phyloP scores from a whole-genome alignment of 2,113 vertebrate genomes.

The Grallaria varia region DNA sequence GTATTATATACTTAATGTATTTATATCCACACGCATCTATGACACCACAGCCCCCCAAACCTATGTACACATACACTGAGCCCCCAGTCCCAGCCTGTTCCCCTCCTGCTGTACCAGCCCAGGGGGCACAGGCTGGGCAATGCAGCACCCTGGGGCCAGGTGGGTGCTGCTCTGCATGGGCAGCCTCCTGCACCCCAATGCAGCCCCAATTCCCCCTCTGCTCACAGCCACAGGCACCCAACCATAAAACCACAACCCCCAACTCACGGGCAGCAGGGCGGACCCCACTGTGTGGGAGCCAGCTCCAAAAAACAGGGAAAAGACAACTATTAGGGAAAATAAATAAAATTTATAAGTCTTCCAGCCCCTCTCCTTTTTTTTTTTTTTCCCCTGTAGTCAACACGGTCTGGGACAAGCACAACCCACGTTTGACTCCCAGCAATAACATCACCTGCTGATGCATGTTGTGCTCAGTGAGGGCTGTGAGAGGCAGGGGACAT shows the following conservation, averaged over 20 bases:
- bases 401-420: neutral
- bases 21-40: neutral
- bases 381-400: fast-evolving
- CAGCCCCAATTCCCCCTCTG: neutral
- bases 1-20: fast-evolving
- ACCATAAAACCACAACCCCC: neutral
- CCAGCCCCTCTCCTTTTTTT: neutral
- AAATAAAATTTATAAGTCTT: fast-evolving
- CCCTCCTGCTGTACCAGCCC: neutral
- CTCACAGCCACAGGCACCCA: neutral
- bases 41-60: neutral
- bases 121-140: neutral
- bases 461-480: neutral
- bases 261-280: fast-evolving
- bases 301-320: neutral
- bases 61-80: fast-evolving
- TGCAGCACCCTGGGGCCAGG: neutral
- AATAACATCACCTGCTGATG: neutral
- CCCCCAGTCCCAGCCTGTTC: neutral
- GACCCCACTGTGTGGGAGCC: neutral
- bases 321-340: neutral
- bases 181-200: neutral
- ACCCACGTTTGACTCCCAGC: fast-evolving
- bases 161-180: neutral
- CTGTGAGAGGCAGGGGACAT: neutral